phyloP scores from a whole-genome alignment of 2,888 invertebrate species.

The Listrodromus nycthemerus region DNA sequence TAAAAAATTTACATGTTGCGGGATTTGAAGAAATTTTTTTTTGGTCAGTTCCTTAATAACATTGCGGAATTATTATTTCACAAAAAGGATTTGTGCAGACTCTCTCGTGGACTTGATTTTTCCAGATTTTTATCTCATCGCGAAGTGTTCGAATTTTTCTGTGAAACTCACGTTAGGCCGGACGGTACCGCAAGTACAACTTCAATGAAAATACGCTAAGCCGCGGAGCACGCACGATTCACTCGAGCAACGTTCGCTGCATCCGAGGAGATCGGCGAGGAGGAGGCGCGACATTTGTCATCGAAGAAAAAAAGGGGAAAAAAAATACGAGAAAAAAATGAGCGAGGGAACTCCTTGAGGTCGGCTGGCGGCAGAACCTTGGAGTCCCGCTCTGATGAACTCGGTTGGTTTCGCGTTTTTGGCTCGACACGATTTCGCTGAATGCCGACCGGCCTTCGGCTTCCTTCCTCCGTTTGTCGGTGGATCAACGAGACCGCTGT shows the following conservation, averaged over 20 bases:
- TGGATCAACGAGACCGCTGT: slow-evolving; percentile 24
- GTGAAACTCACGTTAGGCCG: too few relatives aligned
- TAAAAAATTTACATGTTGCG: too few relatives aligned
- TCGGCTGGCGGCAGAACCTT: slow-evolving; percentile 47
- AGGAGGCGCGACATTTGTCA: slow-evolving; percentile 39
- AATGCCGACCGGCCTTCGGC: slow-evolving; percentile 59
- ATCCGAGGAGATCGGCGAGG: background rate
- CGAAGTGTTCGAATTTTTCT: too few relatives aligned
- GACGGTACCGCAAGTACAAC: too few relatives aligned
- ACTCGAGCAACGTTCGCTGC: slow-evolving; percentile 5
- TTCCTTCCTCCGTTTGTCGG: slow-evolving; percentile 37
- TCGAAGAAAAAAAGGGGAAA: slow-evolving; percentile 29
- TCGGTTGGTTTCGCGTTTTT: slow-evolving; percentile 35
- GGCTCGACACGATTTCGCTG: slow-evolving; percentile 47
- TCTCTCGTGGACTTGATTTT: background rate
- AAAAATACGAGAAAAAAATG: slow-evolving; percentile 43
- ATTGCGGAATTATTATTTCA: too few relatives aligned
- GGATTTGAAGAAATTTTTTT: too few relatives aligned
- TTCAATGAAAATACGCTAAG: background rate
- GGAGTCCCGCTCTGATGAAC: slow-evolving; percentile 30
- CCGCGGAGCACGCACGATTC: slow-evolving; percentile 7
- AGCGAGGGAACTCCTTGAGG: slow-evolving; percentile 34
- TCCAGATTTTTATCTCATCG: background rate
- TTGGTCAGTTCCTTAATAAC: too few relatives aligned
- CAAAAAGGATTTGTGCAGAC: too few relatives aligned